Percentiles rank a stretch among this genome's conserved stretches.
Evolutionary conservation across 2,888 invertebrate species (phyloP).

Genomic region (Acleris emargana): DNA sequence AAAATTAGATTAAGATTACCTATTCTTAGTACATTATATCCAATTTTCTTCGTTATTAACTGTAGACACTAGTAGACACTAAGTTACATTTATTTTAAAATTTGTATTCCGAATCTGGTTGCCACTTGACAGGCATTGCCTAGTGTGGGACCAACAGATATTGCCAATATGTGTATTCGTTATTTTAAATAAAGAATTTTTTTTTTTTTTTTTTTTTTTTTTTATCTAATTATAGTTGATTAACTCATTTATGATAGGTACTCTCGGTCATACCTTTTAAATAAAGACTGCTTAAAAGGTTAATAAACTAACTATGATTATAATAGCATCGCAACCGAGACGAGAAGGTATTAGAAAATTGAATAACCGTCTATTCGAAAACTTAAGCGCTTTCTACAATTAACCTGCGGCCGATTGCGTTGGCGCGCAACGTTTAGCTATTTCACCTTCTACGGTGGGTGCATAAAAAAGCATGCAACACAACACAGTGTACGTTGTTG

Average conservation of each 20-base stretch:
- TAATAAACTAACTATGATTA: slow-evolving; percentile 11
- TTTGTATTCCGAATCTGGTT: too few relatives aligned
- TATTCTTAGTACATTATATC: too few relatives aligned
- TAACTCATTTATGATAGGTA: slow-evolving; percentile 18
- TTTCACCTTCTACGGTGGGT: slow-evolving; percentile 38
- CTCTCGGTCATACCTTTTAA: slow-evolving; percentile 4
- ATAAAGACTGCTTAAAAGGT: slow-evolving; percentile 3
- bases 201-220: too few relatives aligned
- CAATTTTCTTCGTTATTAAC: too few relatives aligned
- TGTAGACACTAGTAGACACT: too few relatives aligned
- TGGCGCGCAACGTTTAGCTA: slow-evolving; percentile 41
- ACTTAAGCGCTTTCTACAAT: slow-evolving; percentile 35
- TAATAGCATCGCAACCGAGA: slow-evolving; percentile 13
- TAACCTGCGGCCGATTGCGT: slow-evolving; percentile 36
- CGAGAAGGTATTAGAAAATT: slow-evolving; percentile 27
- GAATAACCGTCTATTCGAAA: slow-evolving; percentile 33
- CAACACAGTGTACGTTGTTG: slow-evolving; percentile 54
- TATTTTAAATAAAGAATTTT: too few relatives aligned
- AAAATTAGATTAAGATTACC: too few relatives aligned
- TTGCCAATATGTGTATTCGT: too few relatives aligned
- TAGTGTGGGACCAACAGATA: too few relatives aligned
- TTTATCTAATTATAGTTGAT: slow-evolving; percentile 26
- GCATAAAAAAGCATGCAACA: slow-evolving; percentile 45
- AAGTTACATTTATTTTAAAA: too few relatives aligned
- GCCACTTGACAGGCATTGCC: too few relatives aligned